Evolutionary conservation across 2,888 invertebrate species (phyloP), one percentile per base, ranked within the genome.

Genomic region (Drosophila quasianomalipes): DNA sequence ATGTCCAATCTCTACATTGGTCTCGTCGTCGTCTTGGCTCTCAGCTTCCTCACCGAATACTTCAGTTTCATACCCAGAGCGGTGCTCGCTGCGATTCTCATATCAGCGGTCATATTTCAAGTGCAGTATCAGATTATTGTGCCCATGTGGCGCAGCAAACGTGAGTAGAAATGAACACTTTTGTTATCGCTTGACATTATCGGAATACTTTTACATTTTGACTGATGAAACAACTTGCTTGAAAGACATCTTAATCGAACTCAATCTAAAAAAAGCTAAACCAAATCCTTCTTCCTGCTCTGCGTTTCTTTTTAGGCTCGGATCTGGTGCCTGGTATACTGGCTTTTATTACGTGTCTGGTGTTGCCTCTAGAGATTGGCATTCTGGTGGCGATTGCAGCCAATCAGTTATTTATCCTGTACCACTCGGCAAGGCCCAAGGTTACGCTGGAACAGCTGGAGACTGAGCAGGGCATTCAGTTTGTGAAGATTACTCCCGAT

Each of bases 91-190:
- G 97, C 97, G 1, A 96, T 98, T 85, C 98, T 98, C 89, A 97
- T 98, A 75, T 96, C 97, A 37, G 98, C 98, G 49, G 98, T 98
- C 49, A 94, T 98, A 63, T 97, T 97, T 92, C 97, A 97, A 97
- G 96, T 98, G 16, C 97, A 97, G 92, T 96, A 97, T 80, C 96
- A 96, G 91, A 97, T 97, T 58, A 94, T 97, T 57, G 95, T 96
- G 79, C 97, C 97, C 0, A 97, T 98, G 96, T 98, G 97, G 97
- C 95, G 96, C 77, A 96, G 97, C 37, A 97, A 97, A 93, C 97
- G 97, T 97, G 92, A 95, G 96, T 94, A 10, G 19, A 12, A 16
- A 14, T 22, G 0, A n/a, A 6, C 1, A 0, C 0, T 10, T 0
- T 14, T 19, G 5, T 4, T 1, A 4, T 3, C 10, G 16, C 9